phyloP scores from a whole-genome alignment of 2,113 vertebrate species.

The Guaruba guarouba region DNA sequence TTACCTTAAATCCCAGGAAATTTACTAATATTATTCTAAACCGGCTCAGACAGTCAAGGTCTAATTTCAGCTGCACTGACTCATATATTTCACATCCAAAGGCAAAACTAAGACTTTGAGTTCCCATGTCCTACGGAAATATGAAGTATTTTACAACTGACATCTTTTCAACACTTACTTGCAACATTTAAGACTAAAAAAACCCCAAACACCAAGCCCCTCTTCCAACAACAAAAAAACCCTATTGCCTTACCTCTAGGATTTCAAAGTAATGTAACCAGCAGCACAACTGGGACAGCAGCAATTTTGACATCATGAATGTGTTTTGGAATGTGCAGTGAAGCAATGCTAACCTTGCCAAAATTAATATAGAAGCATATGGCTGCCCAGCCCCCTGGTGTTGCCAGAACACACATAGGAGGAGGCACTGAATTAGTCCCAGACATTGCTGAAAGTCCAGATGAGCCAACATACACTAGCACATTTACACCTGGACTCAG shows the following conservation, averaged over 20 bases:
- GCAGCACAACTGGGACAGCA: not conserved
- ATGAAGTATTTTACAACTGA: not conserved
- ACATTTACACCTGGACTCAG: conserved; percentile 39
- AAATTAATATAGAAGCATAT: conserved; percentile 42
- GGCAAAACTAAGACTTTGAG: not conserved
- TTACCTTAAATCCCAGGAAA: not conserved
- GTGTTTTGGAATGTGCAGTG: not conserved
- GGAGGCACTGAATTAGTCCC: not conserved
- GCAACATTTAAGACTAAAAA: not conserved
- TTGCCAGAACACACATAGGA: conserved; percentile 33
- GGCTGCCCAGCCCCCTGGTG: not conserved
- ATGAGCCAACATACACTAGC: conserved; percentile 18
- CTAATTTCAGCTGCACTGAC: not conserved
- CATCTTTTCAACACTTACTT: not conserved
- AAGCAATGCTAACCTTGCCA: not conserved
- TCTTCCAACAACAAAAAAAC: not conserved
- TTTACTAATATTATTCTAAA: not conserved
- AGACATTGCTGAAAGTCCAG: conserved; percentile 2
- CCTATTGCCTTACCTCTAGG: not conserved
- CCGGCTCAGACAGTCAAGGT: not conserved
- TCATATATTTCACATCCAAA: not conserved
- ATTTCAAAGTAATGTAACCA: not conserved
- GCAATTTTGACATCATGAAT: not conserved
- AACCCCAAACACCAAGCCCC: not conserved
- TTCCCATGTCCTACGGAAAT: not conserved